phyloP scores from a whole-genome alignment of 2,797 vertebrate genomes.

The Sebastes aleutianus region DNA sequence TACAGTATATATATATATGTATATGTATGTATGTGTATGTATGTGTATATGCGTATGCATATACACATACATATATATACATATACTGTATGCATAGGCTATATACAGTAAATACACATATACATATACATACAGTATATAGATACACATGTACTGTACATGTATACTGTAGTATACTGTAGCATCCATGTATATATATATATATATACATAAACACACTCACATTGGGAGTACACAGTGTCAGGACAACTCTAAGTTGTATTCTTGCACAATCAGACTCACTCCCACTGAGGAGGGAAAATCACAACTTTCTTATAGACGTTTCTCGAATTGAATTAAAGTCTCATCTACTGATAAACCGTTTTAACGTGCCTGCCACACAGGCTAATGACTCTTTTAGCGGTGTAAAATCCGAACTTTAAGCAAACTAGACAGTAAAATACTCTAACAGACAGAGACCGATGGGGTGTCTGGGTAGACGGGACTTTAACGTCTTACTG shows the following conservation, averaged over 20 bases:
- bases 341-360: not conserved
- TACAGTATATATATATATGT: not conserved
- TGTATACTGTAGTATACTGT: no score
- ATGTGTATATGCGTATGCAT: not conserved
- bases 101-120: not conserved
- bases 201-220: no score
- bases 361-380: not conserved
- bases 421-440: not conserved
- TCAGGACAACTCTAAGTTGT: not conserved
- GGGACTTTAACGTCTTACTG: not conserved
- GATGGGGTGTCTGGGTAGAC: not conserved
- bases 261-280: not conserved
- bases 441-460: rapidly evolving
- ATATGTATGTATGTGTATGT: not conserved
- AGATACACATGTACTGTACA: not conserved
- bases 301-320: not conserved
- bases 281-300: not conserved
- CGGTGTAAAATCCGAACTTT: not conserved
- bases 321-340: not conserved
- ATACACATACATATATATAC: no score
- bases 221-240: no score
- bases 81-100: no score
- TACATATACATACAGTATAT: not conserved
- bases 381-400: not conserved
- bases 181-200: no score